Evolutionary conservation across 2,888 invertebrate species (phyloP), one percentile per base, ranked within the genome.

Genomic region (Oscheius sp.): DNA sequence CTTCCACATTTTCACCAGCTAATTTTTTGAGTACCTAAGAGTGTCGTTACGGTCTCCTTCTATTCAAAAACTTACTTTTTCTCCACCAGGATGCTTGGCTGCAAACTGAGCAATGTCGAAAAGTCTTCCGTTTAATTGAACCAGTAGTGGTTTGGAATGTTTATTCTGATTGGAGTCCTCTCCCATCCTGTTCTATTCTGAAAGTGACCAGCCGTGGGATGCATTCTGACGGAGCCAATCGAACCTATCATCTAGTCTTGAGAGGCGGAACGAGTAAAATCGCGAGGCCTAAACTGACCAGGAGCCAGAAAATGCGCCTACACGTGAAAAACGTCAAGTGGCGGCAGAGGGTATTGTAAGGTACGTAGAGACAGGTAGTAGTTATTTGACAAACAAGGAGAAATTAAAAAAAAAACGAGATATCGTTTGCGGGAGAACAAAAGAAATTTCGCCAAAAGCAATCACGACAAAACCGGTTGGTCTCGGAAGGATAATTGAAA

Each of bases 31-130:
- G 71, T 5, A 88, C 85, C 84, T 84, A 29, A 50, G 57, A 59
- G 32, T 10, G 21, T n/a, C 3, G 35, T 70, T n/a, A 1, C 21
- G 2, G 7, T 50, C 65, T 13, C 35, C 11, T 21, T 29, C n/a
- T 35, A 21, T 21, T 21, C 7, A 47, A 42, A 32, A 42, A 73
- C 70, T n/a, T 2, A 84, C 84, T 74, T 89, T 87, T 32, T 76
- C 76, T 33, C 88, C 88, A 59, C 88, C 88, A 1, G 88, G 87
- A 76, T 88, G 88, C 63, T 85, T 88, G 10, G 75, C 60, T 0
- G 85, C 85, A 72, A 88, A 89, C 42, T 76, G 70, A 7, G 82
- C 79, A 33, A 89, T 79, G 73, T 89, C 87, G 73, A 85, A 89
- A 29, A 85, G 76, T 57, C 79, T 76, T 1, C 83, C 85, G 21